Evolutionary conservation across 2,888 invertebrate genomes (phyloP), one percentile per base, ranked within the genome.

Genomic region (Pseudeuparius sepicola): DNA sequence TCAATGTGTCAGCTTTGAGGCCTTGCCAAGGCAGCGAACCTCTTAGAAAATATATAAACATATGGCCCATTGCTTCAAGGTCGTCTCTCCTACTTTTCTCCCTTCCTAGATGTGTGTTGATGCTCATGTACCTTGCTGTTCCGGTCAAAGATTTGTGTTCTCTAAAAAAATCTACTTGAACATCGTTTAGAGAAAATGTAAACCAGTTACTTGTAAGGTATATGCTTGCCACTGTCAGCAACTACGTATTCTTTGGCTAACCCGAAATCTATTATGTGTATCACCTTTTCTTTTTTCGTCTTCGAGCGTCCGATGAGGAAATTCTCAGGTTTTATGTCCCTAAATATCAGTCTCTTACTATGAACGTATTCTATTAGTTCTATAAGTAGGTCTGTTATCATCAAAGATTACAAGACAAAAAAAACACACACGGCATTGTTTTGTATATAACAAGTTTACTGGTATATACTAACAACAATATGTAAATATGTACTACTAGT

Each of bases 241-340:
- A 98, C 97, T 73, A 75, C n/a, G n/a, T n/a, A n/a, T n/a, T n/a
- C n/a, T n/a, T n/a, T n/a, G 93, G 58, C 98, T n/a, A n/a, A n/a
- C n/a, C n/a, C n/a, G n/a, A 98, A 98, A 78, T 98, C 98, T 76
- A 98, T 97, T 69, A 98, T 96, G 75, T 97, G 93, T 63, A 98
- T 92, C 69, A 92, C 78, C 76, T 94, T 94, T 72, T 97, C 94
- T 67, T 90, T 83, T 73, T 89, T 89, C 64, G 87, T 89, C 65
- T 88, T 86, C 70, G 84, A 84, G 70, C 96, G 82, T 65, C 97
- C 97, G 70, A 97, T 92, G 65, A 97, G 80, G 74, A 97, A 97
- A 73, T 97, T 97, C 71, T 97, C 97, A 56, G 97, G 97, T 68
- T 98, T 98, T 43, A 98, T 89, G 71, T 98, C 98, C 60, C 98